A percentile compares a stretch with the other conserved stretches of the same genome.
Conservation (phyloP, 2,888 invertebrate genomes). For the Cheilosia urbana region DNA sequence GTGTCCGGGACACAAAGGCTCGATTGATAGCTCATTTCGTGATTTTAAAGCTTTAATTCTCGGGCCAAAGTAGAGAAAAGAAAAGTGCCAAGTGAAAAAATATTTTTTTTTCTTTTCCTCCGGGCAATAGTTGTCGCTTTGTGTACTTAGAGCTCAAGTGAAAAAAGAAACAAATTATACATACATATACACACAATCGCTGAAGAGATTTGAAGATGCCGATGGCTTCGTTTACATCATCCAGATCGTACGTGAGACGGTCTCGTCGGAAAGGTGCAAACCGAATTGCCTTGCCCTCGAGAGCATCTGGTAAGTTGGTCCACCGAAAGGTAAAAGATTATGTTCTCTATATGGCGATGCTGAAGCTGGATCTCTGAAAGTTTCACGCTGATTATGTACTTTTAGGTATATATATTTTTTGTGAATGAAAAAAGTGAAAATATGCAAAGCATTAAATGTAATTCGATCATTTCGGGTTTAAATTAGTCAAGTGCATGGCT, state of each 20-base stretch:
- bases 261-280: slow-evolving; percentile 96
- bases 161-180: slow-evolving; percentile 54
- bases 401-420: slow-evolving; percentile 18
- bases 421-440: slow-evolving; percentile 18
- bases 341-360: slow-evolving; percentile 12
- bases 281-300: slow-evolving; percentile 86
- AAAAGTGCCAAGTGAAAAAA: slow-evolving; percentile 66
- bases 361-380: slow-evolving; percentile 43
- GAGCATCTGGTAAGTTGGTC: slow-evolving; percentile 81
- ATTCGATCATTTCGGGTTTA: neutral
- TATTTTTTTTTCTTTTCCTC: slow-evolving; percentile 61
- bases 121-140: slow-evolving; percentile 81
- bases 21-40: slow-evolving; percentile 27
- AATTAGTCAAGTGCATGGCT: slow-evolving; percentile 12
- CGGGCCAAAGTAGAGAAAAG: slow-evolving; percentile 30
- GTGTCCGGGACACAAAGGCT: slow-evolving; percentile 65
- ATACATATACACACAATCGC: slow-evolving; percentile 64
- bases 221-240: slow-evolving; percentile 97
- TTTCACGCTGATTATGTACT: slow-evolving; percentile 27
- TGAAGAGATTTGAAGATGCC: slow-evolving; percentile 86
- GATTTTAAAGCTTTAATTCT: slow-evolving; percentile 53
- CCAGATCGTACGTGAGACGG: slow-evolving; percentile 95
- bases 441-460: neutral
- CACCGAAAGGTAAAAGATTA: slow-evolving; percentile 19
- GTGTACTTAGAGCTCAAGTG: slow-evolving; percentile 73